These are phyloP conservation scores for Carassius carassius DNA, from an alignment of 2,113 vertebrate genomes.

Conservation along the genomic window DNA sequence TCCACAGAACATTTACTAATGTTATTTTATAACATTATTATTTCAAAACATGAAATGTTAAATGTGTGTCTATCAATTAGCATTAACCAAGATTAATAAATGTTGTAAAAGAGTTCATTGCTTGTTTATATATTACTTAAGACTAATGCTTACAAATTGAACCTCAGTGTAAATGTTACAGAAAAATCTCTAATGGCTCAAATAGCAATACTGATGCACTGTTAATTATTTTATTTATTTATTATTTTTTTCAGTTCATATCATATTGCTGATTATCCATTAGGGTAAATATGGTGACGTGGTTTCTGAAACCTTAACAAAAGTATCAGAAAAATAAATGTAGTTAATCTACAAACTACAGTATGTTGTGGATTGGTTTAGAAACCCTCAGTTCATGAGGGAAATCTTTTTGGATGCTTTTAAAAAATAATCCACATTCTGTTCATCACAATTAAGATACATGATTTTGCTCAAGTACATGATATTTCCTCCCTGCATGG, in stretches of 20 bases:
- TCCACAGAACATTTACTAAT: not conserved
- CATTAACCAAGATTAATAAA: not conserved
- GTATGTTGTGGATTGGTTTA: not conserved
- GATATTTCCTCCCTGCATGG: constrained; percentile 37
- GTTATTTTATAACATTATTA: not conserved
- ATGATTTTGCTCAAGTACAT: constrained; percentile 44
- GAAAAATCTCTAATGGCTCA: constrained; percentile 14
- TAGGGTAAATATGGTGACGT: constrained; percentile 1
- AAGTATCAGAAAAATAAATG: not conserved
- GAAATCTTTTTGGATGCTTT: constrained; percentile 6
- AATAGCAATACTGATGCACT: constrained; percentile 17
- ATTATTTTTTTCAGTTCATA: not conserved
- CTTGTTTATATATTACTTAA: not conserved
- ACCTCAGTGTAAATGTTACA: not conserved
- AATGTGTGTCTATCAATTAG: not conserved
- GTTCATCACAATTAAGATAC: constrained; percentile 36
- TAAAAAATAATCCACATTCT: not conserved
- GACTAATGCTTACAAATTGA: not conserved
- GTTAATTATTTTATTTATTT: constrained; percentile 3
- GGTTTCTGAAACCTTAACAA: not conserved
- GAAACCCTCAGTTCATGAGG: not conserved
- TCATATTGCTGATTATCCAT: constrained; percentile 33
- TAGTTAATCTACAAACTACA: not conserved
- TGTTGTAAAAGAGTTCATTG: not conserved
- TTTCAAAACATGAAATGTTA: not conserved